Percentiles rank a stretch among this genome's conserved stretches.
These are phyloP conservation scores for Chrysolina oricalcia DNA, from an alignment of 2,888 invertebrate species.

Conservation along the genomic window DNA sequence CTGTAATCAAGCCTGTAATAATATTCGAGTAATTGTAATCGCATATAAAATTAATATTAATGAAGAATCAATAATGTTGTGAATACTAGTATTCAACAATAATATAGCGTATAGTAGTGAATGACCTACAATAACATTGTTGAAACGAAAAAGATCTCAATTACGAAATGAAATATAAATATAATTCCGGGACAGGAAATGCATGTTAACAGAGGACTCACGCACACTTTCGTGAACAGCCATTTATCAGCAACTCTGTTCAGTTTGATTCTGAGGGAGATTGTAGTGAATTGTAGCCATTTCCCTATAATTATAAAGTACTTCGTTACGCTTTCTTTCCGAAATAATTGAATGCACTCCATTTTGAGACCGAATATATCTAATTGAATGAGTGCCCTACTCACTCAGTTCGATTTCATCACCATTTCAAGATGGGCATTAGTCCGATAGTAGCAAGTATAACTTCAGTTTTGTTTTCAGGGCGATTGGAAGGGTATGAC, in stretches of 20 bases:
- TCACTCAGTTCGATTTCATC: neutral
- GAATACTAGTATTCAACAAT: neutral
- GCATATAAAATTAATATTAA: neutral
- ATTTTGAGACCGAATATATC: neutral
- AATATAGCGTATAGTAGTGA: neutral
- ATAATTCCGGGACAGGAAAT: constrained; percentile 34
- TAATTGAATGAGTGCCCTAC: neutral
- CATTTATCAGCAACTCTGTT: constrained; percentile 33
- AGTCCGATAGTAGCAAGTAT: too few species aligned
- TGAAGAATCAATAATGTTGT: neutral
- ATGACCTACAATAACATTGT: neutral
- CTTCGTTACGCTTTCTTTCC: constrained; percentile 27
- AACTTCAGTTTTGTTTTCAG: too few species aligned
- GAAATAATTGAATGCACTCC: constrained; percentile 19
- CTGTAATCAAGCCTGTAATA: too few species aligned
- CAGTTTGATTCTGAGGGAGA: constrained; percentile 21
- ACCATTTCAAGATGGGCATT: neutral
- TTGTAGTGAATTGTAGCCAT: constrained; percentile 25
- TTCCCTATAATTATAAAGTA: constrained; percentile 26
- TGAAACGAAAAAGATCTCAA: constrained; percentile 20
- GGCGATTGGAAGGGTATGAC: too few species aligned
- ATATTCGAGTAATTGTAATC: too few species aligned
- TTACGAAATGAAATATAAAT: constrained; percentile 25
- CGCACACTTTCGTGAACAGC: constrained; percentile 41
- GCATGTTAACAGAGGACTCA: constrained; percentile 37